Evolutionary conservation across 2,797 vertebrate genomes (phyloP).

Genomic region (Acanthornis magna): DNA sequence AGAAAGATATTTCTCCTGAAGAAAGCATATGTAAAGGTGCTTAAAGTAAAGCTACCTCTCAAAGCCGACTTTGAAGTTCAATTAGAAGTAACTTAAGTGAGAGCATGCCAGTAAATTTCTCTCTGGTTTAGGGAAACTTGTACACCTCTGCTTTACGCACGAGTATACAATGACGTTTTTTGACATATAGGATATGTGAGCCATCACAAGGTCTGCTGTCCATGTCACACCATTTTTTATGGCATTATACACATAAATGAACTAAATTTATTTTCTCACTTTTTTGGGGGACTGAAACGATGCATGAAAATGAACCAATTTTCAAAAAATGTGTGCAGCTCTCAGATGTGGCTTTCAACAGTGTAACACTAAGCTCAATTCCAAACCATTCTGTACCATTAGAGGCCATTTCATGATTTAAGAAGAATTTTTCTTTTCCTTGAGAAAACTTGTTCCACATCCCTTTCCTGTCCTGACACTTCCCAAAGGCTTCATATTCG

Average conservation of each 20-base stretch:
- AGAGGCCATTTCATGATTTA: background rate
- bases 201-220: background rate
- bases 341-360: background rate
- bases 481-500: background rate
- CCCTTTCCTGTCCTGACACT: accelerated
- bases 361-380: background rate
- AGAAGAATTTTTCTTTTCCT: background rate
- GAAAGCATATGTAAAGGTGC: background rate
- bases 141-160: background rate
- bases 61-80: background rate
- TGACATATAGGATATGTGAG: background rate
- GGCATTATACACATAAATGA: background rate
- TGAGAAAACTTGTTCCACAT: background rate
- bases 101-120: background rate
- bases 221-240: background rate
- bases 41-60: background rate
- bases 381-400: background rate
- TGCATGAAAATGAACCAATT: background rate
- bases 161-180: background rate
- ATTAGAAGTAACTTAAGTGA: background rate
- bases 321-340: background rate
- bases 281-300: background rate
- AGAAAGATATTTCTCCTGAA: background rate
- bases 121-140: background rate
- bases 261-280: background rate